These are phyloP conservation scores for Strigops habroptila DNA, from an alignment of 2,113 vertebrate species.

Conservation along the genomic window DNA sequence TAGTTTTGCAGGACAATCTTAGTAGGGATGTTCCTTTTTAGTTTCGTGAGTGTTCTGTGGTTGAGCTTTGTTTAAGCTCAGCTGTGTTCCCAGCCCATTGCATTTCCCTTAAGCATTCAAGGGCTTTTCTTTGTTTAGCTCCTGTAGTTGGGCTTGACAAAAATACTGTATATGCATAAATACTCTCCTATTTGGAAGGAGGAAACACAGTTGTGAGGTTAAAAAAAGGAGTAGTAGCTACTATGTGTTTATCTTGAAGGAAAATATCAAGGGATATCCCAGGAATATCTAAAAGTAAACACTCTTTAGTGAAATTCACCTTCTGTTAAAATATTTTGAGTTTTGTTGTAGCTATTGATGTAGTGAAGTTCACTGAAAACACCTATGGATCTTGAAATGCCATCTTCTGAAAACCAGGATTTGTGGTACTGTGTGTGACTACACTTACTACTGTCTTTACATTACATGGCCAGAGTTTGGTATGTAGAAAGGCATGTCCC, in stretches of 20 bases:
- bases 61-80: constrained; percentile 10
- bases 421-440: not conserved
- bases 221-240: not conserved
- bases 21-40: not conserved
- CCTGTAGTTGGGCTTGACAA: not conserved
- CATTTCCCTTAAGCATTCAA: not conserved
- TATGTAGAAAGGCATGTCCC: not conserved
- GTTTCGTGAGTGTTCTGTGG: not conserved
- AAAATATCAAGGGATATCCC: not conserved
- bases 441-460: not conserved
- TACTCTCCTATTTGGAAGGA: not conserved
- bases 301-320: not conserved
- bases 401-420: not conserved
- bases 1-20: not conserved
- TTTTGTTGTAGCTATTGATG: not conserved
- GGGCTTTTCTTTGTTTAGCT: not conserved
- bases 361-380: not conserved
- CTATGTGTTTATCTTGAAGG: not conserved
- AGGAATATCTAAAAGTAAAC: not conserved
- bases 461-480: not conserved
- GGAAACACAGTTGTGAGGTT: not conserved
- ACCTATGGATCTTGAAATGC: not conserved
- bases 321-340: not conserved
- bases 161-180: not conserved
- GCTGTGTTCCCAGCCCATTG: not conserved